These are phyloP conservation scores for Agelaius tricolor DNA, from an alignment of 2,113 vertebrate genomes.

Conservation along the genomic window DNA sequence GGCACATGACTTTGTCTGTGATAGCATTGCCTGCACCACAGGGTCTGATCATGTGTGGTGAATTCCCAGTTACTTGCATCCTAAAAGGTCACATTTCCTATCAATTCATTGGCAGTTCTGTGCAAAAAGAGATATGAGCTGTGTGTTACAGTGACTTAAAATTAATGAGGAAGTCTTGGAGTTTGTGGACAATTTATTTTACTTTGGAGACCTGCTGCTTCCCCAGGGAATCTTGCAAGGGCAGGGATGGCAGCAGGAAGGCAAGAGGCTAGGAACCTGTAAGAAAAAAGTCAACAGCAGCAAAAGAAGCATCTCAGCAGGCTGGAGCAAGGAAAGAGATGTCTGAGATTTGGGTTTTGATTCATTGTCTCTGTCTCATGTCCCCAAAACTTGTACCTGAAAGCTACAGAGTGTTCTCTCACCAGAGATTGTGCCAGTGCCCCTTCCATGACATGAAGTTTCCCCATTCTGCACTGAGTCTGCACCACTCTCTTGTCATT, in stretches of 20 bases:
- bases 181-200: background rate
- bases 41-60: background rate
- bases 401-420: background rate
- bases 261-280: background rate
- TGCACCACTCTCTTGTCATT: background rate
- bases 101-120: background rate
- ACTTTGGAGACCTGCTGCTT: background rate
- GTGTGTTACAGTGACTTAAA: background rate
- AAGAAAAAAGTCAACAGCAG: background rate
- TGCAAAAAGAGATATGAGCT: background rate
- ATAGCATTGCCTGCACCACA: fast-evolving
- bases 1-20: background rate
- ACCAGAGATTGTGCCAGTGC: background rate
- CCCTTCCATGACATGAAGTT: background rate
- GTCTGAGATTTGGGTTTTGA: background rate
- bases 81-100: background rate
- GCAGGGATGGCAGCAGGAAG: background rate
- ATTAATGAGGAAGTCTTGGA: background rate
- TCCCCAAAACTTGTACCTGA: background rate
- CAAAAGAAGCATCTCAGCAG: background rate
- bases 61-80: background rate
- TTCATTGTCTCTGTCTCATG: background rate
- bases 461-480: background rate
- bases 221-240: background rate
- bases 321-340: background rate